Percentiles rank a stretch among this genome's conserved stretches.
These are phyloP conservation scores for Stenoptilia bipunctidactyla DNA, from an alignment of 2,888 invertebrate genomes.

Conservation along the genomic window DNA sequence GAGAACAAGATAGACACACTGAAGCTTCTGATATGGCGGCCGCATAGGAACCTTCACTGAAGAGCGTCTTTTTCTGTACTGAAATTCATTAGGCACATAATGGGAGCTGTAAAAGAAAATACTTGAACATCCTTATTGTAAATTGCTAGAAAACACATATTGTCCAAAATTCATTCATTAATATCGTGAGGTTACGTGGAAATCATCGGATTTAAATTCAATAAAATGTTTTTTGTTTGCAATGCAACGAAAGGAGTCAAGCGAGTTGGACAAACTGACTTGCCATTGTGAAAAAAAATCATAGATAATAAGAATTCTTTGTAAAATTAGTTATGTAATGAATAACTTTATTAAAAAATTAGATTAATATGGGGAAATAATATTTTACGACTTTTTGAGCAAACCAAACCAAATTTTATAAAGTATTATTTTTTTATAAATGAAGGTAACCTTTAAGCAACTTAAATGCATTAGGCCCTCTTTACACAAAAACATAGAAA, in stretches of 20 bases:
- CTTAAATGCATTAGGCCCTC: too few relatives aligned
- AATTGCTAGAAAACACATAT: constrained; percentile 37
- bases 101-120: constrained; percentile 59
- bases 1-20: constrained; percentile 62
- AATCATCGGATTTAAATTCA: constrained; percentile 12
- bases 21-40: constrained; percentile 71
- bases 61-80: constrained; percentile 51
- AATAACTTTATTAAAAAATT: too few relatives aligned
- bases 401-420: too few relatives aligned
- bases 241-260: background rate
- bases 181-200: background rate
- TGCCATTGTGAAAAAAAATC: too few relatives aligned
- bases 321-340: too few relatives aligned
- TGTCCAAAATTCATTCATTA: constrained; percentile 39
- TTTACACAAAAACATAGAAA: too few relatives aligned
- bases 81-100: constrained; percentile 27
- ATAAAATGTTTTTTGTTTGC: constrained; percentile 6
- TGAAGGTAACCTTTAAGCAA: too few relatives aligned
- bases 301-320: too few relatives aligned
- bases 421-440: too few relatives aligned
- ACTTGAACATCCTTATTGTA: constrained; percentile 45
- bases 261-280: too few relatives aligned
- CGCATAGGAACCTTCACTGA: constrained; percentile 42
- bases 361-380: too few relatives aligned
- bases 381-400: too few relatives aligned